phyloP scores from a whole-genome alignment of 2,888 invertebrate species.

The Drosophila hawaiiensis region DNA sequence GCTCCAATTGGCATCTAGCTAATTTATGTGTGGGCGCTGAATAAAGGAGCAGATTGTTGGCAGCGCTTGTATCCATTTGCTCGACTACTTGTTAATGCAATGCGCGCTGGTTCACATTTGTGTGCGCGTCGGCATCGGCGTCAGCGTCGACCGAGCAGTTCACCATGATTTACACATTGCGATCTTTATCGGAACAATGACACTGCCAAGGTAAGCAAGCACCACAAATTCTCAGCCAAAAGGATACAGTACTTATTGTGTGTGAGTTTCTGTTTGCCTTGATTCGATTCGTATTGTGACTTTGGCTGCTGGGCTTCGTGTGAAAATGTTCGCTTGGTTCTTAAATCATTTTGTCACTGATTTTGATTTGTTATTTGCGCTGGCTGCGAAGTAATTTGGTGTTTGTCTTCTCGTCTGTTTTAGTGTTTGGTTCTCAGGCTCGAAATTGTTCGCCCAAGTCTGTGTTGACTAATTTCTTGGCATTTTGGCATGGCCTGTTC shows the following conservation, averaged over 20 bases:
- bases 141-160: constrained; percentile 45
- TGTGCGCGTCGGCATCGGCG: constrained; percentile 29
- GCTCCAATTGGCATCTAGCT: constrained; percentile 28
- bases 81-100: constrained; percentile 78
- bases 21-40: constrained; percentile 51
- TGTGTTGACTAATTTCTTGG: constrained; percentile 54
- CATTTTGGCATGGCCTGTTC: constrained; percentile 34
- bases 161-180: constrained; percentile 72
- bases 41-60: constrained; percentile 29
- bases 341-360: constrained; percentile 80
- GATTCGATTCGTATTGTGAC: constrained; percentile 51
- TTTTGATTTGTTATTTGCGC: constrained; percentile 75
- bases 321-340: constrained; percentile 74
- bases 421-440: constrained; percentile 74
- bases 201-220: constrained; percentile 51
- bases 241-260: constrained; percentile 58
- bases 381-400: constrained; percentile 63
- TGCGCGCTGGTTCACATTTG: constrained; percentile 34
- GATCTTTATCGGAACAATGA: constrained; percentile 77
- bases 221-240: constrained; percentile 70
- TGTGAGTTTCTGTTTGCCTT: constrained; percentile 41
- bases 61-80: constrained; percentile 70
- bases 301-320: constrained; percentile 65
- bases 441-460: constrained; percentile 27
- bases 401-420: constrained; percentile 53